Evolutionary conservation across 2,888 invertebrate species (phyloP).

Genomic region (Drosophila maculinotata): DNA sequence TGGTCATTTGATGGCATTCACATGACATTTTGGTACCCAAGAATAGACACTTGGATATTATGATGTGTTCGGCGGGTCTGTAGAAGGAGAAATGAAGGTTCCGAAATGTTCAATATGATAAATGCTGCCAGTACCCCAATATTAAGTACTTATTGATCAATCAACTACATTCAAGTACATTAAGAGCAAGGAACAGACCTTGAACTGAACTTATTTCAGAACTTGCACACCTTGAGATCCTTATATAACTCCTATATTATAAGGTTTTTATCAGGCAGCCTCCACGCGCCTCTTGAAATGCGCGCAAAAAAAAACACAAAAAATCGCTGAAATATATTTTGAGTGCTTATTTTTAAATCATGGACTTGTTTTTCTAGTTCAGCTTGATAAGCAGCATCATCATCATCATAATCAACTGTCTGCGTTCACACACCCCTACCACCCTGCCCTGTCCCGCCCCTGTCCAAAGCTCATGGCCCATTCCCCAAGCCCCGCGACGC

Average conservation of each 20-base stretch:
- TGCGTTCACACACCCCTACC: conserved; percentile 17
- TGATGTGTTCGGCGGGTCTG: conserved; percentile 53
- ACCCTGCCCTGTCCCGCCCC: conserved; percentile 2
- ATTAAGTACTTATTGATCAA: background rate
- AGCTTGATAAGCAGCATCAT: conserved; percentile 71
- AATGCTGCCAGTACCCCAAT: background rate
- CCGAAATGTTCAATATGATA: conserved; percentile 2
- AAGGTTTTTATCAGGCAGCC: conserved; percentile 10
- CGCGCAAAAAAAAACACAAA: conserved; percentile 18
- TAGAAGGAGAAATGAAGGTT: conserved; percentile 76
- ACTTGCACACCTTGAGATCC: conserved; percentile 14
- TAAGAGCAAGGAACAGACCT: background rate
- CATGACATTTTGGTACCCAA: conserved; percentile 57
- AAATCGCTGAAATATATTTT: conserved; percentile 38
- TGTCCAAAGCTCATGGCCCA: conserved; percentile 1
- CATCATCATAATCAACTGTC: conserved; percentile 37
- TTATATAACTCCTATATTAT: conserved; percentile 7
- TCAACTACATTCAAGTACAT: background rate
- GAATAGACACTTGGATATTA: conserved; percentile 52
- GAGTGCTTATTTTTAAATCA: conserved; percentile 66
- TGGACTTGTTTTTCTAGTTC: conserved; percentile 76
- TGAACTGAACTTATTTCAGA: background rate
- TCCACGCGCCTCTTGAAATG: conserved; percentile 41
- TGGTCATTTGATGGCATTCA: conserved; percentile 41
- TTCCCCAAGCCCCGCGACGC: conserved; percentile 8